phyloP scores from a whole-genome alignment of 2,113 vertebrate species.

The Actenoides hombroni region DNA sequence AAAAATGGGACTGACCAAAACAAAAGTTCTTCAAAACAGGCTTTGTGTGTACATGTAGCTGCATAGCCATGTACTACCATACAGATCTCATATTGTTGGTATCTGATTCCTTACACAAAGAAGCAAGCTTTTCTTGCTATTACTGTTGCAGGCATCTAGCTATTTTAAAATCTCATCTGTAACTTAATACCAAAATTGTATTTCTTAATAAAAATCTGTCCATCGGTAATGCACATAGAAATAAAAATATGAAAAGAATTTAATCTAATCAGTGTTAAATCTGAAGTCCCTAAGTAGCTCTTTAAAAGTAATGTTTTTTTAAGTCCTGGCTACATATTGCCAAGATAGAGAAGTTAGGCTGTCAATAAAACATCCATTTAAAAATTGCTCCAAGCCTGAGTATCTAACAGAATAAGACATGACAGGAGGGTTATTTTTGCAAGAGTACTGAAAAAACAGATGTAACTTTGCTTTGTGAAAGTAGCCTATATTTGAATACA shows the following conservation, averaged over 20 bases:
- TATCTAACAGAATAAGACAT: slow-evolving; percentile 22
- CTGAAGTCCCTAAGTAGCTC: background rate
- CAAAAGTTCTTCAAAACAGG: background rate
- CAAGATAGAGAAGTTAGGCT: background rate
- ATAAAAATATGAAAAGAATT: background rate
- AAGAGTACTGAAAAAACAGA: background rate
- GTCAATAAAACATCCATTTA: slow-evolving; percentile 9
- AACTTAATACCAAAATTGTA: background rate
- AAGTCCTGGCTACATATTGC: background rate
- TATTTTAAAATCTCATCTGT: background rate
- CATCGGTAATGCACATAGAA: slow-evolving; percentile 11
- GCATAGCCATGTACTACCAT: background rate
- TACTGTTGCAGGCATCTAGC: background rate
- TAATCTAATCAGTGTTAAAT: background rate
- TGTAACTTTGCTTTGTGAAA: background rate
- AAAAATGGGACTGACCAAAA: background rate
- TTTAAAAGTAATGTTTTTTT: slow-evolving; percentile 4
- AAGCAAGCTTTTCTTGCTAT: background rate
- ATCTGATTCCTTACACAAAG: background rate
- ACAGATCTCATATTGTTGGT: background rate
- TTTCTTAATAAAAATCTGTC: slow-evolving; percentile 15
- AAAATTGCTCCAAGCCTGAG: slow-evolving; percentile 17
- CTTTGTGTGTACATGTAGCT: background rate
- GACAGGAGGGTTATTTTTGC: background rate
- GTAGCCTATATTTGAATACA: background rate